Base-by-base conservation (phyloP, 2,113 vertebrate species). In the Hippocampus comes region DNA sequence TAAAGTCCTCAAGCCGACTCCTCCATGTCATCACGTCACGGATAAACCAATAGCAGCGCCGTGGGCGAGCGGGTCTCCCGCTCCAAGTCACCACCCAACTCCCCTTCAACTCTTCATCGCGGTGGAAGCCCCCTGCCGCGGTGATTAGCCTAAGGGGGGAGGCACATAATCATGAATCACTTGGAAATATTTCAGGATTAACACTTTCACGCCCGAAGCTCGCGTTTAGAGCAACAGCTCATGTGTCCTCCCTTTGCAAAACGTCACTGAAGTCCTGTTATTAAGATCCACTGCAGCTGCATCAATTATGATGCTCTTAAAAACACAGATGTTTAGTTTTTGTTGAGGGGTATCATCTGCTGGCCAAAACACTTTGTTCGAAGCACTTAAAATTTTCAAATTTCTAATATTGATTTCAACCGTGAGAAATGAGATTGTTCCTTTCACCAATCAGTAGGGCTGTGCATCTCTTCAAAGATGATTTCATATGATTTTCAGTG, bases 11-110 rank as follows among this genome's bases (percentile, higher is more conserved):
- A 81, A 84, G 69, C 63, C 84, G 75, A 87, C 89, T 91, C 87
- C 89, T 89, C 86, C 79, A 75, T 88, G 86, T 83, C 90, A 89
- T 90, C 88, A 88, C 89, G 81, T 83, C 82, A 75, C 84, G 81
- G 73, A 77, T 84, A 86, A 91, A 90, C 93, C 93, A 93, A 93
- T 93, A 74, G 89, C 89, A 92, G 63, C 25, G 85, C 88, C 86
- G 84, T 79, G 77, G 85, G 91, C 87, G 79, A 85, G 86, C 82
- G 78, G 85, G 83, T 88, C 76, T 86, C 86, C 67, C 78, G 11
- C 34, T 6, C 34, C 25, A 73, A 91, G 87, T 86, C 87, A 68
- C 89, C 90, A 85, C 88, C 91, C 85, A 85, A 80, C 74, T 75
- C 30, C 30, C 73, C 80, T 72, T 88, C 73, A 83, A 84, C 86